phyloP scores from a whole-genome alignment of 2,797 vertebrate genomes.

The Nothura maculosa region DNA sequence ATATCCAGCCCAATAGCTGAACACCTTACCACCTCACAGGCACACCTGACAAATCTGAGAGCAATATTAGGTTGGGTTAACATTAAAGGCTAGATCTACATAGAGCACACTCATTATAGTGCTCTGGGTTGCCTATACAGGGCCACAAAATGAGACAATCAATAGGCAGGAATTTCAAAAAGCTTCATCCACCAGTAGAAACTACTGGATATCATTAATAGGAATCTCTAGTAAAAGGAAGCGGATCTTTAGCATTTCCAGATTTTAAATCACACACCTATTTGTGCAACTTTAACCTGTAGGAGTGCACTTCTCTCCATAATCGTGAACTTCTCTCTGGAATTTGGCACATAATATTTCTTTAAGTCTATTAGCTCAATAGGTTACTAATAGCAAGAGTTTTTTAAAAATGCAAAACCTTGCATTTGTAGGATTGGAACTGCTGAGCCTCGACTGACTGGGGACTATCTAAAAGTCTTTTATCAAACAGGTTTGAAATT shows the following conservation, averaged over 20 bases:
- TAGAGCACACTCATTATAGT: neutral
- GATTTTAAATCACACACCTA: neutral
- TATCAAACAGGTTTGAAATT: neutral
- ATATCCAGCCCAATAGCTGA: fast-evolving
- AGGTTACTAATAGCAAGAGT: neutral
- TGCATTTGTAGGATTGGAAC: neutral
- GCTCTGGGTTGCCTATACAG: neutral
- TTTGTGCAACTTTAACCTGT: neutral
- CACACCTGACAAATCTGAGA: fast-evolving
- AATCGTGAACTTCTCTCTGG: fast-evolving
- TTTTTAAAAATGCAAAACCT: neutral
- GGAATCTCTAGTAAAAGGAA: neutral
- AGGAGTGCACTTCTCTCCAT: neutral
- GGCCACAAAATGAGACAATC: neutral
- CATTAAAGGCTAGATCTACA: neutral
- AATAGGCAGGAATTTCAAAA: neutral
- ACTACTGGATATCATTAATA: neutral
- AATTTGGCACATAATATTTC: neutral
- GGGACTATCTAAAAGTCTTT: neutral
- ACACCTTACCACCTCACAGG: neutral
- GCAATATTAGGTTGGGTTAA: neutral
- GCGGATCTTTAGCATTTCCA: neutral
- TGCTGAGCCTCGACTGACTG: neutral
- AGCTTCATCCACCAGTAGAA: neutral
- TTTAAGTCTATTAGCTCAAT: neutral